Evolutionary conservation across 1,140 invertebrate species (phyloP), one percentile per base, ranked within the genome.

Genomic region (Acromyrmex echinatior): DNA sequence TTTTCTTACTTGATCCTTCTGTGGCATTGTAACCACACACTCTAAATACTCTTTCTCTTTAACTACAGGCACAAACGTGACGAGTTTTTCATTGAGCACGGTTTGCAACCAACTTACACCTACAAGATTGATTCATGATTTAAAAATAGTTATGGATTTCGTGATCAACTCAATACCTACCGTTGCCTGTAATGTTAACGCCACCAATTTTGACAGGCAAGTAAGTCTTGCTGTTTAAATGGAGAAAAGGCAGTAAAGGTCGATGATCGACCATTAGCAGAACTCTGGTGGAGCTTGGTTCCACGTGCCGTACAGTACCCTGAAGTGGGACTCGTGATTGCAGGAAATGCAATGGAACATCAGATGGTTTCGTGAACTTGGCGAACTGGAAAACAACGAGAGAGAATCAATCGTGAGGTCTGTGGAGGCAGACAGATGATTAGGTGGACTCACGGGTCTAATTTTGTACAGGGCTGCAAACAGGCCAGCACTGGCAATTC

Each of bases 161-260:
- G 28, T 28, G 25, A 14, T 86, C 21, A 58, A 31, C 18, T 45
- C 45, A 77, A 21, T 88, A 86, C 81, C 70, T 90, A 94, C 96
- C 96, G 88, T 96, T 93, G 82, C 93, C 92, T 62, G 91, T 95
- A 18, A 96, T 84, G 66, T 96, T 88, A 28, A 96, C 93, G 53
- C 95, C 96, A 71, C 95, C 94, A 76, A 96, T 93, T 93, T 96
- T 96, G n/a, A 96, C 91, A 5, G 96, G 96, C 88, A 96, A 92
- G 88, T 94, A 91, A 45, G 93, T 94, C n/a, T 86, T 51, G 53
- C 89, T 87, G 73, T 90, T 87, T 7, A 95, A 86, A 80, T 90
- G 90, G 58, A 95, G 95, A 25, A 96, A 68, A 4, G 90, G 35
- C 76, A 96, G 87, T 77, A 96, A 89, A 25, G 96, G 95, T 91